These are phyloP conservation scores for Leptinotarsa rubiginosa DNA, from an alignment of 2,888 invertebrate species.

Conservation along the genomic window DNA sequence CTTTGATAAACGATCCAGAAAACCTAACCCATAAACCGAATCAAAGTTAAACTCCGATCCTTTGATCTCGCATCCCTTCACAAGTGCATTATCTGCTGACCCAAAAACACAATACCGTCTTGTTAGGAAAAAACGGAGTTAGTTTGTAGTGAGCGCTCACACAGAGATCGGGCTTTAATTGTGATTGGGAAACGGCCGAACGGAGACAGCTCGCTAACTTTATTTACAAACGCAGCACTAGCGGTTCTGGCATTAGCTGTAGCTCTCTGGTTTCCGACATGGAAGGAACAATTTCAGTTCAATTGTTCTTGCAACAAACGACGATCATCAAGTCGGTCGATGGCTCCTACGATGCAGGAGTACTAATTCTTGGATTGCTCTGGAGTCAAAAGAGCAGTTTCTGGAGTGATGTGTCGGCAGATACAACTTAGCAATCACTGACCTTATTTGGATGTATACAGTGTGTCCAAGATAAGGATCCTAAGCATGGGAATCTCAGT, in stretches of 20 bases:
- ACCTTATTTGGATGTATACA: too few species aligned
- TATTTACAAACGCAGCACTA: slow-evolving; percentile 41
- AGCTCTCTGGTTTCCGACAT: slow-evolving; percentile 24
- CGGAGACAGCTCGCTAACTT: slow-evolving; percentile 34
- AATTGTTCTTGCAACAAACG: slow-evolving; percentile 49
- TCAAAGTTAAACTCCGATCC: slow-evolving; percentile 35
- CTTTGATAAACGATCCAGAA: slow-evolving; percentile 31
- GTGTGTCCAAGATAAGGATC: too few species aligned
- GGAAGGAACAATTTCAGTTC: slow-evolving; percentile 43
- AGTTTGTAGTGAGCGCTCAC: slow-evolving; percentile 22
- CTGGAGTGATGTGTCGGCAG: neutral
- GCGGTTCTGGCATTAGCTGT: slow-evolving; percentile 38
- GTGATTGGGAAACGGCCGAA: slow-evolving; percentile 42
- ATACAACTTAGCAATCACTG: neutral
- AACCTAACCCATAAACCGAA: slow-evolving; percentile 27
- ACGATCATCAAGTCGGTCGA: slow-evolving; percentile 44
- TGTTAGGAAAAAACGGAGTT: slow-evolving; percentile 35
- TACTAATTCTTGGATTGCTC: neutral
- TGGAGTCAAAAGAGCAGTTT: neutral
- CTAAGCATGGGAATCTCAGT: too few species aligned
- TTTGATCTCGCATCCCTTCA: slow-evolving; percentile 34
- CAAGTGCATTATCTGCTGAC: slow-evolving; percentile 37
- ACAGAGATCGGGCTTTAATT: slow-evolving; percentile 32
- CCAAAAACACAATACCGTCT: slow-evolving; percentile 38
- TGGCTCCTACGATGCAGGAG: slow-evolving; percentile 5